Conservation (phyloP, 2,113 vertebrate genomes). For the Morone saxatilis region DNA sequence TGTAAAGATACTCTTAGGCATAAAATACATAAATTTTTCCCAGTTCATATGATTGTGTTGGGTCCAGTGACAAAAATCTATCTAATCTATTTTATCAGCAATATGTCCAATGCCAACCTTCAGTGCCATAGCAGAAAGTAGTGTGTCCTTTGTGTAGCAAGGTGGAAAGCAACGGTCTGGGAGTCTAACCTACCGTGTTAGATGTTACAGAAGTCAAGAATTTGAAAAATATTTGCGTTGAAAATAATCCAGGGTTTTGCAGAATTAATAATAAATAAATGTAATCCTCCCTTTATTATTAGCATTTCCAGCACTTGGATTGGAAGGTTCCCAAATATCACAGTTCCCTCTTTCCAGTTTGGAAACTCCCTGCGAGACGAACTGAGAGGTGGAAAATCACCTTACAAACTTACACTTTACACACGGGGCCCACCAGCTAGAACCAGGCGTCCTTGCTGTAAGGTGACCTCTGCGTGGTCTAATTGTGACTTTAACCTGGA, state of each 20-base stretch:
- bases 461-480: slow-evolving; percentile 69
- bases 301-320: not conserved
- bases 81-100: no score
- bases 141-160: not conserved
- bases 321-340: slow-evolving; percentile 9
- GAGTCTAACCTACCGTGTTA: not conserved
- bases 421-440: slow-evolving; percentile 24
- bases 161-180: not conserved
- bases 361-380: slow-evolving; percentile 14
- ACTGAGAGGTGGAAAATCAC: slow-evolving; percentile 17
- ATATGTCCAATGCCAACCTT: not conserved
- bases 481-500: slow-evolving; percentile 76
- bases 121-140: not conserved
- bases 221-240: not conserved
- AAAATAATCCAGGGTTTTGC: not conserved
- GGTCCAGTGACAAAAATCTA: not conserved
- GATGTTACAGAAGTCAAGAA: not conserved
- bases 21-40: no score
- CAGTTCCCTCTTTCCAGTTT: not conserved
- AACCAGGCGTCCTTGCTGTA: slow-evolving; percentile 60
- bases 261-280: not conserved
- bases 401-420: slow-evolving; percentile 18
- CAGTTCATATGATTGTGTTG: not conserved
- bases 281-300: not conserved
- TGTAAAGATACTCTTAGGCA: not conserved